Base-by-base conservation (phyloP, 2,888 invertebrate genomes). In the Drosophila crucigera region DNA sequence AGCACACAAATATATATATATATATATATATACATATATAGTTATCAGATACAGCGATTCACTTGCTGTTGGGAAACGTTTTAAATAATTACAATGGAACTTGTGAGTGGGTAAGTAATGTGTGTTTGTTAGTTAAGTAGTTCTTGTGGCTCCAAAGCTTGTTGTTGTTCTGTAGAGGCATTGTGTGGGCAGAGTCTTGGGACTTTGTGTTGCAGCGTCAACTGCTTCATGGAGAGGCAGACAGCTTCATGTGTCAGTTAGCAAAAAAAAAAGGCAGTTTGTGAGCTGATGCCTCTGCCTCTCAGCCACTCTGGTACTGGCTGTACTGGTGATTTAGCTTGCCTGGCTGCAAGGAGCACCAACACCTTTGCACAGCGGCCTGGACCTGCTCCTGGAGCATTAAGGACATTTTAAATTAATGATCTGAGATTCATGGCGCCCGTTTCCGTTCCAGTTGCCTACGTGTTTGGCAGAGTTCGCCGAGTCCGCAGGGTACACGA, bases 371-470 rank as follows among this genome's bases (percentile, higher is more conserved):
- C 56, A 30, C 4, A 68, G 33, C 67, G 39, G 50, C 25, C 19
- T 28, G 75, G 16, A 62, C 30, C 60, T 53, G 41, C 28, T 35
- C 25, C 22, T 31, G 68, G n/a, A 43, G 78, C 79, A 71, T 58
- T 61, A 67, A 73, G 77, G 74, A 62, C 78, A 89, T 86, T 86
- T 72, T 75, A 86, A 87, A 90, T 87, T 90, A 87, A 89, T 90
- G 89, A 89, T 86, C 82, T 76, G 66, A 76, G 80, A 89, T 80
- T 78, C 89, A 69, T 61, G 65, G 56, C 61, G 31, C 30, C 33
- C 30, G n/a, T 43, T 58, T 30, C 22, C 37, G 16, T 55, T 14
- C n/a, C 28, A 28, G 55, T 52, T 25, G 56, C 39, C 69, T 37
- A 31, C 39, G 33, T 58, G 30, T 41, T 58, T 41, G 60, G 19